Evolutionary conservation across 2,113 vertebrate species (phyloP).

Genomic region (Bambusicola thoracicus): DNA sequence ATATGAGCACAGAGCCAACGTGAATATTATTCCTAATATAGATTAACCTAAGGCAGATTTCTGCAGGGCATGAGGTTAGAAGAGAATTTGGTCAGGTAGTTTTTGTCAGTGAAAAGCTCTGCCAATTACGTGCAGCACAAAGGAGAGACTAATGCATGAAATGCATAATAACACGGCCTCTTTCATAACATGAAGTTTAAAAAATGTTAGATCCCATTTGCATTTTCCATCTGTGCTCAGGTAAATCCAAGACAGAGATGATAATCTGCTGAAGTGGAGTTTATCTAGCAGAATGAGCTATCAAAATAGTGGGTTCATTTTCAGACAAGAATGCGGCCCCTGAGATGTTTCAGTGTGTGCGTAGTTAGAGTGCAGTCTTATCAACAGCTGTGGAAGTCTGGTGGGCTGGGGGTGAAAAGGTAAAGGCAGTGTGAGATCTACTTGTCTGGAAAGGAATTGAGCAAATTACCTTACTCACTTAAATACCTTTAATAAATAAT

Average conservation of each 20-base stretch:
- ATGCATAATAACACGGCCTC: not conserved
- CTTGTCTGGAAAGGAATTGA: not conserved
- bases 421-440: not conserved
- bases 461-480: not conserved
- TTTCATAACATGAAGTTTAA: not conserved
- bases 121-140: not conserved
- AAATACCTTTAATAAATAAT: not conserved
- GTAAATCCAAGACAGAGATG: not conserved
- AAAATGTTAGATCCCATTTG: not conserved
- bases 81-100: conserved; percentile 10
- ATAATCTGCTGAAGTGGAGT: not conserved
- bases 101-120: conserved; percentile 36
- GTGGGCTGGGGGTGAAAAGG: not conserved
- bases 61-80: conserved; percentile 1
- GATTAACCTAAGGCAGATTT: conserved; percentile 36
- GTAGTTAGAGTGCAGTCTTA: not conserved
- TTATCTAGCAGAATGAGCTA: not conserved
- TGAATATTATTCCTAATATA: conserved; percentile 25
- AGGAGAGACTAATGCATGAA: not conserved
- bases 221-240: not conserved
- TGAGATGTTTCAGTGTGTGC: not conserved
- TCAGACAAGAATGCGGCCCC: not conserved
- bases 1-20: not conserved
- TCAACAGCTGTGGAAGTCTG: not conserved
- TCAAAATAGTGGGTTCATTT: not conserved